A percentile compares a stretch with the other conserved stretches of the same genome.
Conservation (phyloP, 2,888 invertebrate species). For the Tipula unca region DNA sequence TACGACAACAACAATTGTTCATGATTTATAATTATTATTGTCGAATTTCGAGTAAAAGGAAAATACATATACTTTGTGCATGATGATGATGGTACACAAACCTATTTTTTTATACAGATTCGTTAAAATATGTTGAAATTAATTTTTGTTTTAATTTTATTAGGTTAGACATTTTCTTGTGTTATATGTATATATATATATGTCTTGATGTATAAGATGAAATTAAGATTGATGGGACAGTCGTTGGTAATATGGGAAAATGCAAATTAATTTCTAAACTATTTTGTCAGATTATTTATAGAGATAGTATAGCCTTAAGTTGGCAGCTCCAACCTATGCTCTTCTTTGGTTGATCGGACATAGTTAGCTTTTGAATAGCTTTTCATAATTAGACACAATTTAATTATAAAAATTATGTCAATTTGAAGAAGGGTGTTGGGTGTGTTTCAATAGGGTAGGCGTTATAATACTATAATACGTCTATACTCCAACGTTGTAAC, state of each 20-base stretch:
- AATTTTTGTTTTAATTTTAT: neutral
- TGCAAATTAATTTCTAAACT: neutral
- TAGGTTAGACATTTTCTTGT: neutral
- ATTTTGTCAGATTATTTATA: neutral
- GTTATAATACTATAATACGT: too few relatives aligned
- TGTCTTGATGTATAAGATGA: neutral
- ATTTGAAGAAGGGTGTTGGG: too few relatives aligned
- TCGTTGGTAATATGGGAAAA: neutral
- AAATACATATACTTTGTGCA: neutral
- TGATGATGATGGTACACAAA: neutral
- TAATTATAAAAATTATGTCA: too few relatives aligned
- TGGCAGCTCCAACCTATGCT: too few relatives aligned
- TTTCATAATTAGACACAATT: too few relatives aligned
- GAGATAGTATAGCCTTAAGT: too few relatives aligned
- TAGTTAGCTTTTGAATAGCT: too few relatives aligned
- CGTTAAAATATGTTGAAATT: neutral
- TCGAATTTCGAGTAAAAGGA: neutral
- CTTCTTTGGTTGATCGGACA: too few relatives aligned
- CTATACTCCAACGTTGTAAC: too few relatives aligned
- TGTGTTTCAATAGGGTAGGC: too few relatives aligned
- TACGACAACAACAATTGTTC: neutral
- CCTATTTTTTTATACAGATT: neutral
- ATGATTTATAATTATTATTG: neutral
- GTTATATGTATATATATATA: neutral
- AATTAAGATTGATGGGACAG: neutral